Percentiles rank a stretch among this genome's conserved stretches.
Conservation (phyloP, 2,888 invertebrate species). For the Protophormia terraenovae region DNA sequence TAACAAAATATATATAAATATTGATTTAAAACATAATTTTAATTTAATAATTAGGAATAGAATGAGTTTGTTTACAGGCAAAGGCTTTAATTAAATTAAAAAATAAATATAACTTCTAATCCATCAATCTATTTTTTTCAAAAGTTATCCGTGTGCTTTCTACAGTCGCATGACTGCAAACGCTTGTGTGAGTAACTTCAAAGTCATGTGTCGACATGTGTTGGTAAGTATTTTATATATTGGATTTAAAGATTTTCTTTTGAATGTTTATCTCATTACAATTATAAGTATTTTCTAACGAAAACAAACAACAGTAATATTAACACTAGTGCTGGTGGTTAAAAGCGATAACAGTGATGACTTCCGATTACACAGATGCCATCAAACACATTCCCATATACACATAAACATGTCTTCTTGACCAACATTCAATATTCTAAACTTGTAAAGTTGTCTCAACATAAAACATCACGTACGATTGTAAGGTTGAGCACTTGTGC, state of each 20-base stretch:
- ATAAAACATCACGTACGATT: slow-evolving; percentile 2
- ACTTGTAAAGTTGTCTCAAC: background rate
- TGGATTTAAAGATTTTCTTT: background rate
- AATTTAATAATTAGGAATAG: too few relatives aligned
- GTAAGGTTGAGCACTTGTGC: slow-evolving; percentile 17
- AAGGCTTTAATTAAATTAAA: too few relatives aligned
- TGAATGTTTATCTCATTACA: background rate
- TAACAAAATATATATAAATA: too few relatives aligned
- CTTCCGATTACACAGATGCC: background rate
- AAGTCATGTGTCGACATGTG: background rate
- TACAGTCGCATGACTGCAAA: background rate
- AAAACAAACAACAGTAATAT: background rate
- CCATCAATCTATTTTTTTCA: background rate
- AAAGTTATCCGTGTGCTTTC: background rate
- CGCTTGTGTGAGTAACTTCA: background rate
- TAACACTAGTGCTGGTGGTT: background rate
- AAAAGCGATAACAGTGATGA: slow-evolving; percentile 7
- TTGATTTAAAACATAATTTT: too few relatives aligned
- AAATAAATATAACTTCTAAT: too few relatives aligned
- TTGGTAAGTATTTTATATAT: slow-evolving; percentile 18
- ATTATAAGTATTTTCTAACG: slow-evolving; percentile 9
- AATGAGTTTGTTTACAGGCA: too few relatives aligned
- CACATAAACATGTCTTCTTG: background rate
- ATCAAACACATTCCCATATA: background rate
- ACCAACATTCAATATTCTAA: background rate